Conservation (phyloP, 2,797 vertebrate genomes). For the Semaprochilodus insignis region DNA sequence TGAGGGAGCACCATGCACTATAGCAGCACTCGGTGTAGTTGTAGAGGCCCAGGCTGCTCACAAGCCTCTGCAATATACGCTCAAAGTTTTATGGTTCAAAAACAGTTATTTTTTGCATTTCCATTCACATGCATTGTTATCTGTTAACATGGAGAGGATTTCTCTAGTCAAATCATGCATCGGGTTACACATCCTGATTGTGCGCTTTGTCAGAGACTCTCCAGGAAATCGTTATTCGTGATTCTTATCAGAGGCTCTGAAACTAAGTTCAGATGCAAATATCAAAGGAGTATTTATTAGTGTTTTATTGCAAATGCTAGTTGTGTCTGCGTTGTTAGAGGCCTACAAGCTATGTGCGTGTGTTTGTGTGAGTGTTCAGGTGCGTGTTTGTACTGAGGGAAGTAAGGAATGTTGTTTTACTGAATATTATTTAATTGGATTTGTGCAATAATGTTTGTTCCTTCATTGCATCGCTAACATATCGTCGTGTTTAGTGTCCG, state of each 20-base stretch:
- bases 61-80: not conserved
- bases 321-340: constrained; percentile 14
- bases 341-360: not conserved
- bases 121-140: not conserved
- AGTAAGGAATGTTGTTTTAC: constrained; percentile 33
- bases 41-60: not conserved
- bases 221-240: not conserved
- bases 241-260: constrained; percentile 16
- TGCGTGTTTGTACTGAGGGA: constrained; percentile 1
- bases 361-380: constrained; percentile 3
- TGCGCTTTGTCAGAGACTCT: not conserved
- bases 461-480: constrained; percentile 21
- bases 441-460: constrained; percentile 53
- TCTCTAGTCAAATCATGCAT: constrained; percentile 1
- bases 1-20: not conserved
- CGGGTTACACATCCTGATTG: not conserved
- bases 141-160: not conserved
- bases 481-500: constrained; percentile 9
- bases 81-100: not conserved
- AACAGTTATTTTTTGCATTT: not conserved
- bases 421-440: constrained; percentile 34
- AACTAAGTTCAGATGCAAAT: constrained; percentile 10
- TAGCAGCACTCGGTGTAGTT: constrained; percentile 9
- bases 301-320: constrained; percentile 14
- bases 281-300: constrained; percentile 32